Conservation (phyloP, 2,888 invertebrate genomes). For the Druceiella hillmani region DNA sequence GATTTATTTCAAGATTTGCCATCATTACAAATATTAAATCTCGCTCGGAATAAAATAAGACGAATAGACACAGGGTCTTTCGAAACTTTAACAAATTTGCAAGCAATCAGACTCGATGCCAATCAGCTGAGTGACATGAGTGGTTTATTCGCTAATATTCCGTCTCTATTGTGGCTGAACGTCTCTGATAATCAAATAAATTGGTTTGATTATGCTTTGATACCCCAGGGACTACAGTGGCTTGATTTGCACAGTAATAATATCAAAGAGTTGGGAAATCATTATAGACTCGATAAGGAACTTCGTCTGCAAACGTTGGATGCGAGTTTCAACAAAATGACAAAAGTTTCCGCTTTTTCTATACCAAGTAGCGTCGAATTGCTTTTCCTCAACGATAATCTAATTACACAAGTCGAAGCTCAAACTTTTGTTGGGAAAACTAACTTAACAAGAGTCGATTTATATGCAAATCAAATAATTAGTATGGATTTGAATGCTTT, state of each 20-base stretch:
- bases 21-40: conserved; percentile 77
- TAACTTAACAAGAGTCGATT: conserved; percentile 85
- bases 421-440: conserved; percentile 85
- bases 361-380: conserved; percentile 82
- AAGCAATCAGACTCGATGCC: conserved; percentile 81
- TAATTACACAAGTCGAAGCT: conserved; percentile 78
- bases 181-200: conserved; percentile 86
- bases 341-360: conserved; percentile 66
- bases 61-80: conserved; percentile 77
- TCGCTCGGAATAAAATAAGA: conserved; percentile 79
- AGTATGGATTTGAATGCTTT: conserved; percentile 87
- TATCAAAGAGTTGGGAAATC: conserved; percentile 72
- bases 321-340: conserved; percentile 85
- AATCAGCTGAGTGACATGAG: conserved; percentile 79
- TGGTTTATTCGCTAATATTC: conserved; percentile 77
- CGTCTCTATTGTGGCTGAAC: conserved; percentile 82
- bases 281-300: conserved; percentile 63
- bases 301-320: conserved; percentile 78
- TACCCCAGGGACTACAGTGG: conserved; percentile 81
- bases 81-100: conserved; percentile 70
- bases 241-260: conserved; percentile 86
- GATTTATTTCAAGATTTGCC: conserved; percentile 75
- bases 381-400: conserved; percentile 84
- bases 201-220: conserved; percentile 82
- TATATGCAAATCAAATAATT: conserved; percentile 88